Evolutionary conservation across 2,888 invertebrate species (phyloP).

Genomic region (Microplitis deprimator): DNA sequence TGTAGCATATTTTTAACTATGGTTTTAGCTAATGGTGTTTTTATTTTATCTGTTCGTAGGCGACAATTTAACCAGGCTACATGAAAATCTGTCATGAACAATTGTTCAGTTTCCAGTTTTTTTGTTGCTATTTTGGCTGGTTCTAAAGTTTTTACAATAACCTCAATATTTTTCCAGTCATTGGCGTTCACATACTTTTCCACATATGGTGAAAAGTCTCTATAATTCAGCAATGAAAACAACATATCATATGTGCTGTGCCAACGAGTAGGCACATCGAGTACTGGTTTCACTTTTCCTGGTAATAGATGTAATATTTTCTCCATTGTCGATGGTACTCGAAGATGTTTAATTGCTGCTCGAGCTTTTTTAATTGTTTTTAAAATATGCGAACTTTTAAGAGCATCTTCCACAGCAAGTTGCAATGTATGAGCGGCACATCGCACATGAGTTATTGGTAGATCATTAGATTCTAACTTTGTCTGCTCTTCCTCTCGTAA

Average conservation of each 20-base stretch:
- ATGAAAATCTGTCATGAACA: constrained; percentile 10
- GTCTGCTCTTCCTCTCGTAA: no score
- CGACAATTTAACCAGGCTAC: not conserved
- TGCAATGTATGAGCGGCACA: constrained; percentile 26
- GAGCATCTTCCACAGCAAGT: constrained; percentile 12
- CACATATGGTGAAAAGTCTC: not conserved
- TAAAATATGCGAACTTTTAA: not conserved
- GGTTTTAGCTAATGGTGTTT: not conserved
- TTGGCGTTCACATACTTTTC: not conserved
- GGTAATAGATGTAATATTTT: not conserved
- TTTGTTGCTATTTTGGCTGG: not conserved
- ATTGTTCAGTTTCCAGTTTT: not conserved
- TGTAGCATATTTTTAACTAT: not conserved
- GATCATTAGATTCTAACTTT: no score
- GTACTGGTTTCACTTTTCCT: not conserved
- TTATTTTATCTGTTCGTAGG: not conserved
- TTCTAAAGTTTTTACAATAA: constrained; percentile 1
- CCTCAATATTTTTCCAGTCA: constrained; percentile 7
- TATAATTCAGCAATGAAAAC: constrained; percentile 7
- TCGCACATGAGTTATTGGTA: not conserved
- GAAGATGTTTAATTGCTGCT: not conserved
- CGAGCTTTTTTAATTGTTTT: not conserved
- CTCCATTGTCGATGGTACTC: not conserved
- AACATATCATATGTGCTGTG: constrained; percentile 20
- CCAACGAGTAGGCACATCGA: constrained; percentile 23